phyloP scores from a whole-genome alignment of 2,888 invertebrate species.

The Allygus modestus region DNA sequence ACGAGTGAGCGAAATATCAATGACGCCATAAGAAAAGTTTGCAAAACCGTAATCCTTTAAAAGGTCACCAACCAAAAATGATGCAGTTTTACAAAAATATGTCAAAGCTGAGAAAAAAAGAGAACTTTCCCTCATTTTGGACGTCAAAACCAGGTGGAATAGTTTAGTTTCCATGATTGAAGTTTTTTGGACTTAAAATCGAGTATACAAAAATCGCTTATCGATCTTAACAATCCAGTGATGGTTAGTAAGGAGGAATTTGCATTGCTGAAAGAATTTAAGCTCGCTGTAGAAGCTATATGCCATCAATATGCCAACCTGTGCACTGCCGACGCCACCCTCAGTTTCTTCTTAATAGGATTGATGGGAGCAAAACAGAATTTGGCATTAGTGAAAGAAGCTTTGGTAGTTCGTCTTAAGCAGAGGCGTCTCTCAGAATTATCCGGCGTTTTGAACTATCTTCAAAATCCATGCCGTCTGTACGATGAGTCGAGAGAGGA shows the following conservation, averaged over 20 bases:
- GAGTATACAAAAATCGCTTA: slow-evolving; percentile 67
- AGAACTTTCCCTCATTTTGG: slow-evolving; percentile 66
- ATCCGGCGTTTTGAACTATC: slow-evolving; percentile 1
- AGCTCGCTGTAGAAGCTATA: slow-evolving; percentile 68
- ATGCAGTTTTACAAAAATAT: slow-evolving; percentile 67
- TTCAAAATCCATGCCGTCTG: slow-evolving; percentile 1
- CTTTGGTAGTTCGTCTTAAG: slow-evolving; percentile 19
- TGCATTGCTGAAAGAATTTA: slow-evolving; percentile 65
- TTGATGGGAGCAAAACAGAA: slow-evolving; percentile 37
- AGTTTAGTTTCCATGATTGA: slow-evolving; percentile 62
- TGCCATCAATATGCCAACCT: slow-evolving; percentile 67
- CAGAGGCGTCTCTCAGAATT: not conserved
- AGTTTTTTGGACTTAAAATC: slow-evolving; percentile 66
- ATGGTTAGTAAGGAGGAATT: slow-evolving; percentile 63
- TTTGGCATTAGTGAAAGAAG: not conserved
- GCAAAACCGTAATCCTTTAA: slow-evolving; percentile 64
- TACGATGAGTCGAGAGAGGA: not conserved
- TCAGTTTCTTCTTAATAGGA: slow-evolving; percentile 62
- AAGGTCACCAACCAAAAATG: slow-evolving; percentile 66
- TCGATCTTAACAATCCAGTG: slow-evolving; percentile 64
- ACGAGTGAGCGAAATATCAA: slow-evolving; percentile 19
- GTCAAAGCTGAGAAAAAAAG: slow-evolving; percentile 65
- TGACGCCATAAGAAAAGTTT: slow-evolving; percentile 59
- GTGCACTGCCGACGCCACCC: slow-evolving; percentile 64
- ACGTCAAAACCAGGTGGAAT: slow-evolving; percentile 68